A percentile compares a stretch with the other conserved stretches of the same genome.
phyloP scores from a whole-genome alignment of 2,797 vertebrate species.

The Uromys caudimaculatus region DNA sequence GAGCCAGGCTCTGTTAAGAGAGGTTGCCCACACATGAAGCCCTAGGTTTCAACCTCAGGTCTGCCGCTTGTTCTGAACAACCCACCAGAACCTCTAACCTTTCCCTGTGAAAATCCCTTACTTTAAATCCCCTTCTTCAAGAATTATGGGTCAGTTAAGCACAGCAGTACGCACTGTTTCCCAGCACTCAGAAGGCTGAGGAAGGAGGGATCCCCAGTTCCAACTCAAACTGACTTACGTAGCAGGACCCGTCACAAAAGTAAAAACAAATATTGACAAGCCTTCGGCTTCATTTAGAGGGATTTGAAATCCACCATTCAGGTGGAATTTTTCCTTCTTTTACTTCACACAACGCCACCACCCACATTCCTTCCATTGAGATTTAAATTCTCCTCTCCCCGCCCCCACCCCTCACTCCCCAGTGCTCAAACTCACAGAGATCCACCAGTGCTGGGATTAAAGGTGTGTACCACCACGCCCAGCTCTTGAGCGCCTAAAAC shows the following conservation, averaged over 20 bases:
- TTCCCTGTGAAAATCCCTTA: background rate
- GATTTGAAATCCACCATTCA: background rate
- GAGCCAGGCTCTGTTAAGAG: background rate
- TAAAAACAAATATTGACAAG: background rate
- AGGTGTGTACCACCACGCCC: background rate
- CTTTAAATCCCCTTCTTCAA: constrained; percentile 32
- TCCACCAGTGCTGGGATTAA: background rate
- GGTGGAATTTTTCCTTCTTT: background rate
- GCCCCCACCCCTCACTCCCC: no score
- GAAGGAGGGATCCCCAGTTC: no score
- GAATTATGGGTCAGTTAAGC: background rate
- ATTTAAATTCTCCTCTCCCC: constrained; percentile 6
- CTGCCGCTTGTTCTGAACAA: background rate
- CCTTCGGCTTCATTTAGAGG: background rate
- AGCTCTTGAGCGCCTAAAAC: background rate
- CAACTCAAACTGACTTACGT: background rate
- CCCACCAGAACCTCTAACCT: background rate
- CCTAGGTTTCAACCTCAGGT: background rate
- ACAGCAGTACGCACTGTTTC: background rate
- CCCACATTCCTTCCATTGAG: background rate
- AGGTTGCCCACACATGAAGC: background rate
- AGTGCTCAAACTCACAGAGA: background rate
- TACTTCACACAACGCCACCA: background rate
- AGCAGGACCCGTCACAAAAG: background rate
- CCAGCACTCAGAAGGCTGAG: background rate